phyloP scores from a whole-genome alignment of 2,888 invertebrate species.

The Meiosimyza decipiens region DNA sequence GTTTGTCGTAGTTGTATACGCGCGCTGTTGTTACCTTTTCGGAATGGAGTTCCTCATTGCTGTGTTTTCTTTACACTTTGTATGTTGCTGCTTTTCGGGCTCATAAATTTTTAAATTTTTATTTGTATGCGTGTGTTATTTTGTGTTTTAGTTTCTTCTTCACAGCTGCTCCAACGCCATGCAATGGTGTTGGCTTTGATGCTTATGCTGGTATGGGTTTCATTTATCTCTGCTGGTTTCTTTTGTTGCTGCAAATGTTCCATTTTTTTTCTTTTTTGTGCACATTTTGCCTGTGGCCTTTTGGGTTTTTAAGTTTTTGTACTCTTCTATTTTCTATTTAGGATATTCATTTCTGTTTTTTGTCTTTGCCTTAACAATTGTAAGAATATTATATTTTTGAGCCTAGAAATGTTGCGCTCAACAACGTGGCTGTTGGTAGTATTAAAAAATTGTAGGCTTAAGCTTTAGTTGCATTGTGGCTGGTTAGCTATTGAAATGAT shows the following conservation, averaged over 20 bases:
- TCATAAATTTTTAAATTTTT: constrained; percentile 20
- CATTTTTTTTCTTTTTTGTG: not conserved
- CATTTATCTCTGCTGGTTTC: not conserved
- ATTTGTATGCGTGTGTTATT: constrained; percentile 7
- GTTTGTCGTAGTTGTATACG: too few species aligned
- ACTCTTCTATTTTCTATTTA: not conserved
- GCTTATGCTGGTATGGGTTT: too few species aligned
- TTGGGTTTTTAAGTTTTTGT: constrained; percentile 3
- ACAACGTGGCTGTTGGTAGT: too few species aligned
- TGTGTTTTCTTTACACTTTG: not conserved
- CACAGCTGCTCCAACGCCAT: too few species aligned
- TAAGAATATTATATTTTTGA: too few species aligned
- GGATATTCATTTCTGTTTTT: not conserved
- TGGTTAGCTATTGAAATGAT: too few species aligned
- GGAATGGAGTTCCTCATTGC: too few species aligned
- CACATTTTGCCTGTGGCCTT: constrained; percentile 14
- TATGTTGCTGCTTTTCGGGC: not conserved
- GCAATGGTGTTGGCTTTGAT: not conserved
- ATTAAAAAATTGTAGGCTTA: not conserved
- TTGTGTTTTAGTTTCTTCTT: not conserved
- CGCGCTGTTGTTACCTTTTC: too few species aligned
- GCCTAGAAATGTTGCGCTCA: too few species aligned
- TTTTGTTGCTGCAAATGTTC: constrained; percentile 1
- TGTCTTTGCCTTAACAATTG: not conserved
- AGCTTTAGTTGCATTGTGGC: not conserved